Base-by-base conservation (phyloP, 2,888 invertebrate genomes). In the Acrobasis suavella region DNA sequence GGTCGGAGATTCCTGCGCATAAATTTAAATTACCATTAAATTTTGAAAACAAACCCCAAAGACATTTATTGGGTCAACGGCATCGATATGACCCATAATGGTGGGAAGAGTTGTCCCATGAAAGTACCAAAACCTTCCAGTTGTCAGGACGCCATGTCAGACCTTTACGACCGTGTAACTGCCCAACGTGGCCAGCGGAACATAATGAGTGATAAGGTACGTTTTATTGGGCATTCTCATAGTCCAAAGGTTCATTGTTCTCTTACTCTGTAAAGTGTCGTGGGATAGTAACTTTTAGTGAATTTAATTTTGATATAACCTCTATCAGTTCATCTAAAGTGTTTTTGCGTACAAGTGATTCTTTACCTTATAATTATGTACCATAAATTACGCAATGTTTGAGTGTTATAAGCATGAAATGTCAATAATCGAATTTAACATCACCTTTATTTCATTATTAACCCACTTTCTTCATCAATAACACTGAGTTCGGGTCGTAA, bases 161-260 rank as follows among this genome's bases (percentile, higher is more conserved):
- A 55, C 58, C 58, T 59, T 64, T 62, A 64, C 14, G 42, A 38
- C 62, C 50, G 54, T 58, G 58, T 62, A 62, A 64, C 64, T 37
- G 64, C 62, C 49, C 46, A 51, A 62, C 59, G 64, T 66, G 63
- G 39, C 52, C 60, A 55, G 60, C 32, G 39, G 42, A 55, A 63
- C 61, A 67, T 71, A 71, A 69, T 68, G 65, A 66, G 56, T 68
- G 70, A 72, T 72, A 68, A 71, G 67, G 64, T 63, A 67, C 65
- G 67, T 73, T 70, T 73, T 69, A 67, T 66, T 69, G 66, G 66
- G 62, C 65, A 69, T 72, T 74, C 71, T 68, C 65, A 69, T 70
- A 72, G 69, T 65, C 61, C 64, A 69, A 67, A 68, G 69, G 70
- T 74, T 72, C 68, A 76, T 74, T 75, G 73, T 74, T 75, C 72